phyloP scores from a whole-genome alignment of 2,113 vertebrate species.

The Eonycteris spelaea region DNA sequence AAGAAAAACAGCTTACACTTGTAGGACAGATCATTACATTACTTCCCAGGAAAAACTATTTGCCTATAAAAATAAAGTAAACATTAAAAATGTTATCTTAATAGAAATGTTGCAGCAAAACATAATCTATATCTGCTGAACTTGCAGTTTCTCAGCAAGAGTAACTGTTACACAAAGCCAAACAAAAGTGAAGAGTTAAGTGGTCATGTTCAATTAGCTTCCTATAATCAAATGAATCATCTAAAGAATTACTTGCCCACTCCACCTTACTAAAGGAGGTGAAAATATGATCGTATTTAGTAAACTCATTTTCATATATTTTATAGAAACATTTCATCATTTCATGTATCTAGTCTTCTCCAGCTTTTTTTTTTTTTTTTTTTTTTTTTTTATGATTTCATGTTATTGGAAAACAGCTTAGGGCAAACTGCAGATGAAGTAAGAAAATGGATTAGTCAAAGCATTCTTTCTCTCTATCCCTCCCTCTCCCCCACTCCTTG shows the following conservation, averaged over 20 bases:
- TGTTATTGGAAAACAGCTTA: constrained; percentile 66
- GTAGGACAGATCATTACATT: not conserved
- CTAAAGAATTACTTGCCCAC: not conserved
- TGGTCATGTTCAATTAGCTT: not conserved
- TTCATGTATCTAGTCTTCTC: not conserved
- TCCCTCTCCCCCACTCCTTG: not conserved
- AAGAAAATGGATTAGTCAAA: constrained; percentile 51
- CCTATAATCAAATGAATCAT: not conserved
- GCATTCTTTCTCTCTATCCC: not conserved
- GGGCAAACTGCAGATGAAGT: constrained; percentile 63
- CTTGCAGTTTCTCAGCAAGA: not conserved
- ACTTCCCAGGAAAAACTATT: not conserved
- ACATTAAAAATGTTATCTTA: not conserved
- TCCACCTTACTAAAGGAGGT: not conserved
- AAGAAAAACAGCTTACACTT: not conserved
- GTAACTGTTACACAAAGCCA: not conserved
- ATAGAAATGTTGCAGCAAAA: not conserved
- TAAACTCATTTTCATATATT: not conserved
- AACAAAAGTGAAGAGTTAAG: not conserved
- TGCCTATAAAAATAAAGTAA: not conserved
- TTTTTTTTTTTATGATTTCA: not conserved
- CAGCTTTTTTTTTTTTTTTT: constrained; percentile 26
- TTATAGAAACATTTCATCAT: constrained; percentile 22
- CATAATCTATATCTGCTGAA: not conserved
- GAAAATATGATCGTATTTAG: not conserved